Base-by-base conservation (phyloP, 2,797 vertebrate genomes). In the Eleutherodactylus coqui region DNA sequence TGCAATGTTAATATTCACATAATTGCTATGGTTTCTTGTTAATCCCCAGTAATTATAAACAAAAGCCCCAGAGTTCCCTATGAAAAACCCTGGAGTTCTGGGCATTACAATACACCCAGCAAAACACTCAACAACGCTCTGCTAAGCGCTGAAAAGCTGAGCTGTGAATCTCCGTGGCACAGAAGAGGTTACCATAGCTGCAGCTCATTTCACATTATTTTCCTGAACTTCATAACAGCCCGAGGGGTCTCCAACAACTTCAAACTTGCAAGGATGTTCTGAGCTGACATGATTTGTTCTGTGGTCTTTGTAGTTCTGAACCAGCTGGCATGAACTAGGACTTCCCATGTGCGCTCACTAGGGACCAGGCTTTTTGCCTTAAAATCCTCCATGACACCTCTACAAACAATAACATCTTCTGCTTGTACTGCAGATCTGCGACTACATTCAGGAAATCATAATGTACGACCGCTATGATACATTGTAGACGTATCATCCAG, bases 261-360 rank as follows among this genome's bases (percentile, higher is more conserved):
- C 86, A 53, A 58, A 87, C 86, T 87, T 87, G 86, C 77, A 84
- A 10, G 45, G 86, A 81, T 84, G 75, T 84, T 87, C 58, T 69
- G 47, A 62, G 24, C 77, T 85, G 69, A 85, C 86, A 85, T 80
- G 75, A 41, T 85, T 79, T 84, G n/a, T 75, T 80, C n/a, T 43
- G 29, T 75, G 38, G 81, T 75, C 43, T 87, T 87, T 87, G 86
- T 87, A 72, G 77, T 73, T 51, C 53, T 10, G 8, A 87, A 87
- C 76, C 67, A 87, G 86, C 75, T 84, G 82, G 82, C 86, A 84
- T 78, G 41, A 84, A 53, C 19, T 10, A 79, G n/a, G 51, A 53
- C n/a, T 43, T 75, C 75, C 73, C 13, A 5, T 58, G n/a, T 69
- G 41, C 34, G 64, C 32, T 83, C 70, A 43, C 36, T 83, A 21